These are phyloP conservation scores for Mormyrus iriodes DNA, from an alignment of 2,113 vertebrate species.

Conservation along the genomic window DNA sequence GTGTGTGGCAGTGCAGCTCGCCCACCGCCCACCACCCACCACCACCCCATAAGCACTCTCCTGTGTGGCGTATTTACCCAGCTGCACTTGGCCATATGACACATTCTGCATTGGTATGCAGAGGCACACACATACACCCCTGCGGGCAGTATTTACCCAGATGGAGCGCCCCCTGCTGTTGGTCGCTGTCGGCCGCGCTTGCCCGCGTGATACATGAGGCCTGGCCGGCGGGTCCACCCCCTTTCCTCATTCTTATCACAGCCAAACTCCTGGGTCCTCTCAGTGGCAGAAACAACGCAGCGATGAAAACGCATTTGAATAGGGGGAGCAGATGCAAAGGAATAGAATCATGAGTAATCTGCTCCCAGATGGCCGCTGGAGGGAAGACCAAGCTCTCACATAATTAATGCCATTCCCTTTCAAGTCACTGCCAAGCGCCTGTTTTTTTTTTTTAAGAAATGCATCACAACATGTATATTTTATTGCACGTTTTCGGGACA, in stretches of 20 bases:
- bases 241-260: conserved; percentile 17
- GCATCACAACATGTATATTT: not conserved
- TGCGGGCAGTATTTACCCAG: not conserved
- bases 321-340: conserved; percentile 27
- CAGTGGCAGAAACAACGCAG: conserved; percentile 25
- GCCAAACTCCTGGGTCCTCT: conserved; percentile 27
- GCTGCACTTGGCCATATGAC: not conserved
- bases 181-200: not conserved
- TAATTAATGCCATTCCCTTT: conserved; percentile 18
- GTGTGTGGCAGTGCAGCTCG: not conserved
- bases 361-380: conserved; percentile 18
- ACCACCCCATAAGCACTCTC: not conserved
- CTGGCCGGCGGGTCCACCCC: not conserved
- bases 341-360: conserved; percentile 32
- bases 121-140: not conserved
- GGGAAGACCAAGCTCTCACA: conserved; percentile 4
- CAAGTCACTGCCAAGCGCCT: not conserved
- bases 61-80: not conserved
- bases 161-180: not conserved
- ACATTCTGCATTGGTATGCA: not conserved
- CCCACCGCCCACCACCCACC: too few species aligned
- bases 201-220: not conserved
- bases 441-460: not conserved
- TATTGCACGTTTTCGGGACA: not conserved
- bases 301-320: conserved; percentile 35